A percentile compares a stretch with the other conserved stretches of the same genome.
Conservation (phyloP, 2,888 invertebrate species). For the Acrobeloides nanus region DNA sequence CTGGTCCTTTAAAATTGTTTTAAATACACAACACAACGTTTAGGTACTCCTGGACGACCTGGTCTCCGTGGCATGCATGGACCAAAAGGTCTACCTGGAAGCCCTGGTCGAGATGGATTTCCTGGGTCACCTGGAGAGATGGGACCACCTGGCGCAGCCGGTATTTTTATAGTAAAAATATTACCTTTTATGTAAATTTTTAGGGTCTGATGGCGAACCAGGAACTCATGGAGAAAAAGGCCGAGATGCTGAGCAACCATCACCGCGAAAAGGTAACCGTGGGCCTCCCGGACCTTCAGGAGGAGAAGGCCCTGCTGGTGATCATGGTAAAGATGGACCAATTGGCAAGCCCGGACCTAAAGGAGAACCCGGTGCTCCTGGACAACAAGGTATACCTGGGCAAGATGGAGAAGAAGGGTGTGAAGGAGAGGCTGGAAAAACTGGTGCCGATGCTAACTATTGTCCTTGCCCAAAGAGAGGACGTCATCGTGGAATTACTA, state of each 20-base stretch:
- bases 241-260: slow-evolving; percentile 40
- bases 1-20: too few relatives aligned
- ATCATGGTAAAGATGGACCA: slow-evolving; percentile 21
- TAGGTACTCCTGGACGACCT: slow-evolving; percentile 21
- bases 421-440: slow-evolving; percentile 15
- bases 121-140: slow-evolving; percentile 30
- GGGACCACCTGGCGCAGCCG: slow-evolving; percentile 20
- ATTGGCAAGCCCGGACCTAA: slow-evolving; percentile 15
- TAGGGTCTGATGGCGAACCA: slow-evolving; percentile 30
- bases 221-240: slow-evolving; percentile 39
- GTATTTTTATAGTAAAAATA: slow-evolving; percentile 2
- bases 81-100: slow-evolving; percentile 35
- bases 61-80: slow-evolving; percentile 46
- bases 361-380: slow-evolving; percentile 21
- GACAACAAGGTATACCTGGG: slow-evolving; percentile 19
- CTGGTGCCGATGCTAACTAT: slow-evolving; percentile 23
- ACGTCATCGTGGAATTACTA: slow-evolving; percentile 2
- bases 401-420: slow-evolving; percentile 24
- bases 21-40: background rate
- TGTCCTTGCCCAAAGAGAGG: slow-evolving; percentile 36
- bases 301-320: slow-evolving; percentile 12
- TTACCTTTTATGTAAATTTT: background rate
- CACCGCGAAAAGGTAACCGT: slow-evolving; percentile 30
- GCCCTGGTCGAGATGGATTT: slow-evolving; percentile 36
- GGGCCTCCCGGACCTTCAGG: slow-evolving; percentile 33